phyloP scores from a whole-genome alignment of 2,113 vertebrate genomes.

The Arizona elegans region DNA sequence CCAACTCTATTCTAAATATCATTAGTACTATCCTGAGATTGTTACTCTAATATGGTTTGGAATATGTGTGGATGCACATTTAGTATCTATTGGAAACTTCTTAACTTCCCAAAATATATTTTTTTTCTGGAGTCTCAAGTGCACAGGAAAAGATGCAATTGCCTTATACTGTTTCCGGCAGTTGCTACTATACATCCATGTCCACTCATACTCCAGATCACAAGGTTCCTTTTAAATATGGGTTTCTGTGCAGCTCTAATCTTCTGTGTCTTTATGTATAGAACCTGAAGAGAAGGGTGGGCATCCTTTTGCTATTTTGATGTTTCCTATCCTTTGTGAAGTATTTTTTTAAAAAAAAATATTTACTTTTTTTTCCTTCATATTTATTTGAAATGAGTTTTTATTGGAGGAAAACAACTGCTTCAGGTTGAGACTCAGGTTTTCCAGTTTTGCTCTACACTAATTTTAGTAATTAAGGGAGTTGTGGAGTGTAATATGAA shows the following conservation, averaged over 20 bases:
- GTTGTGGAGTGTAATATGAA: not conserved
- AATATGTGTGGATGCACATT: not conserved
- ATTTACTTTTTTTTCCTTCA: not conserved
- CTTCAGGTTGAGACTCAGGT: not conserved
- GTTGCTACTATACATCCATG: not conserved
- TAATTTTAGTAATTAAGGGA: not conserved
- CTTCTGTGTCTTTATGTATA: not conserved
- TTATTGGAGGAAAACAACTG: not conserved
- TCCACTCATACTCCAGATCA: not conserved
- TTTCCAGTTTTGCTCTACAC: not conserved
- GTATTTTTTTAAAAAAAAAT: not conserved
- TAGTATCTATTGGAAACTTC: not conserved
- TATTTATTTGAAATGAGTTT: not conserved
- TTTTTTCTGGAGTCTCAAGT: not conserved
- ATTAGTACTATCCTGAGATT: too few relatives aligned
- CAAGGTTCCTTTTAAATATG: not conserved
- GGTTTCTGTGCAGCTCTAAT: not conserved
- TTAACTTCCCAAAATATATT: not conserved
- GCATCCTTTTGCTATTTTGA: not conserved
- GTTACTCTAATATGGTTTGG: too few relatives aligned
- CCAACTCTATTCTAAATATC: too few relatives aligned
- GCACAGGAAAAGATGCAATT: not conserved
- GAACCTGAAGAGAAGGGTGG: not conserved
- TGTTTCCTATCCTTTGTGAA: not conserved
- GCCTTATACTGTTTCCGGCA: not conserved